Base-by-base conservation (phyloP, 2,888 invertebrate genomes). In the Parochlus steinenii region DNA sequence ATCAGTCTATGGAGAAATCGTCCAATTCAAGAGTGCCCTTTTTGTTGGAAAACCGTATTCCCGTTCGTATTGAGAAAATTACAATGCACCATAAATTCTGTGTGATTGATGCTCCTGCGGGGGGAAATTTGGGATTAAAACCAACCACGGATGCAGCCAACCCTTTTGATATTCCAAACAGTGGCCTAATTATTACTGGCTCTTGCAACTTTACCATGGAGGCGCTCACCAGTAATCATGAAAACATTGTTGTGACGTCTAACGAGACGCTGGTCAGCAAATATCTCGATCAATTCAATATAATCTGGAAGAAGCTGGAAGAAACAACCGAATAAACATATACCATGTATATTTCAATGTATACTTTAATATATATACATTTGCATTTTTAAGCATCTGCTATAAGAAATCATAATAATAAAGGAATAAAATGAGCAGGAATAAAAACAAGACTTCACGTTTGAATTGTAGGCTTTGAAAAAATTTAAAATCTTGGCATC, bases 81-180 rank as follows among this genome's bases (percentile, higher is more conserved):
- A 36, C 36, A 30, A 14, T 36, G 23, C 36, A 36, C 15, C 36
- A 28, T 18, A 36, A 36, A 18, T 23, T 36, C 7, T 36, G 36
- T 24, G 17, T 36, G n/a, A 36, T 36, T 24, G 36, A 36, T 29
- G 29, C 25, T 7, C 36, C 36, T 6, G 8, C 10, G 20, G n/a
- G 4, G 5, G 28, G 4, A 4, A 16, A 27, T 4, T 11, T 28
- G 22, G 28, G 16, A 28, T 28, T 15, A 16, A 5, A 3, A 15
- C 5, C 5, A 18, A 10, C 3, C 26, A 6, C n/a, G 22, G 19
- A 7, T 17, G 15, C 11, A 5, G 22, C 20, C 15, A 17, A 31
- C 8, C 8, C 22, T 7, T 10, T 32, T 32, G 8, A n/a, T 7
- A 24, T 32, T n/a, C 32, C 32, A 6, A 16, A 32, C 6, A 29